phyloP scores from a whole-genome alignment of 2,797 vertebrate genomes.

The Gadopsis bispinosus region DNA sequence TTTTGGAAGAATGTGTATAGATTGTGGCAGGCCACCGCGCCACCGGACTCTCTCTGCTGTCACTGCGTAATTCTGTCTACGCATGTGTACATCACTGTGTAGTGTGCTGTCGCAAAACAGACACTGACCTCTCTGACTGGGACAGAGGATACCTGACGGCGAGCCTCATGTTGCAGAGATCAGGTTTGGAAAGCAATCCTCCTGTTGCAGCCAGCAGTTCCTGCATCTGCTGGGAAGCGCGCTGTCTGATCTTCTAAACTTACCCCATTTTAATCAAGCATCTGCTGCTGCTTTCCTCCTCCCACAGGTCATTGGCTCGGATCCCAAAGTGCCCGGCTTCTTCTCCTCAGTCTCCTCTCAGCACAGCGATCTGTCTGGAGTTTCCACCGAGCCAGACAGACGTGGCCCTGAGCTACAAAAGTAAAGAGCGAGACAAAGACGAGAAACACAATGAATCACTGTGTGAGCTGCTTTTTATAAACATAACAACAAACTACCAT shows the following conservation, averaged over 20 bases:
- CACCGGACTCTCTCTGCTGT: not conserved
- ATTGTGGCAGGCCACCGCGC: not conserved
- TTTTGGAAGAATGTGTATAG: not conserved
- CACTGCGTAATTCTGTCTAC: not conserved
- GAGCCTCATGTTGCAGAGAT: constrained; percentile 63
- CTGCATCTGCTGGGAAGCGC: constrained; percentile 52
- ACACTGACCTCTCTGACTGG: constrained; percentile 7
- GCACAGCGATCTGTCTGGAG: constrained; percentile 40
- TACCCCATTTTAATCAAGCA: constrained; percentile 80
- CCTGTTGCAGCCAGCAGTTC: constrained; percentile 43
- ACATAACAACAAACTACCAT: constrained; percentile 38
- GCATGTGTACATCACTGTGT: constrained; percentile 9
- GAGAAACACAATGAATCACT: constrained; percentile 44
- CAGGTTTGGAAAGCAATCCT: constrained; percentile 54
- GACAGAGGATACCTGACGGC: constrained; percentile 49
- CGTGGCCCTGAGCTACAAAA: constrained; percentile 53
- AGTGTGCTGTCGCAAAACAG: constrained; percentile 8
- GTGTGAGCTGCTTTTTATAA: constrained; percentile 42
- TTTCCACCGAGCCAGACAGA: constrained; percentile 52
- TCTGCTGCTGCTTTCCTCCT: constrained; percentile 39
- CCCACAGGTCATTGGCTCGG: constrained; percentile 67
- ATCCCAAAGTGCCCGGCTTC: constrained; percentile 53
- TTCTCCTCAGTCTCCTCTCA: constrained; percentile 40
- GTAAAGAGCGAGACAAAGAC: constrained; percentile 21
- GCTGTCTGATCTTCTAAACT: constrained; percentile 61